Conservation (phyloP, 37 sponge, comb jelly and placozoan genomes). For the Crambe crambe region DNA sequence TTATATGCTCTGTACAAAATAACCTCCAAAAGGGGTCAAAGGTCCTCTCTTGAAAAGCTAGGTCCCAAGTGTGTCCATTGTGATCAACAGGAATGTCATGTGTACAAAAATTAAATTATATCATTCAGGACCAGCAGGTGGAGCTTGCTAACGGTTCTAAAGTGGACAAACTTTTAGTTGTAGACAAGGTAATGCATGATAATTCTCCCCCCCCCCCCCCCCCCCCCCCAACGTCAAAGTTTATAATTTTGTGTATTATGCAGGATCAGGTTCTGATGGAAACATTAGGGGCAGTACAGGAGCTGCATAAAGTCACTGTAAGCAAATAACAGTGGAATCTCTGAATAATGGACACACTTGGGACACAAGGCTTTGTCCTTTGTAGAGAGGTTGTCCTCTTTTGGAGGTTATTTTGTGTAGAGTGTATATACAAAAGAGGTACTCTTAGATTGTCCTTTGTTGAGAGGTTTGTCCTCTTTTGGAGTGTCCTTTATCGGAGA, state of each 20-base stretch:
- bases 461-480: too few relatives aligned
- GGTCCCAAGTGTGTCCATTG: too few relatives aligned
- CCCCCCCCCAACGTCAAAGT: background rate
- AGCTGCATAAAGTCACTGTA: conserved; percentile 70
- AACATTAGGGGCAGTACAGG: conserved; percentile 92
- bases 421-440: too few relatives aligned
- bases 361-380: background rate
- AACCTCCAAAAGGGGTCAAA: too few relatives aligned
- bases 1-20: too few relatives aligned
- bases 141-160: conserved; percentile 5
- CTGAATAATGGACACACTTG: background rate
- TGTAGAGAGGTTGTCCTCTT: background rate
- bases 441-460: too few relatives aligned
- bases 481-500: too few relatives aligned
- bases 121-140: conserved; percentile 3
- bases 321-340: too few relatives aligned
- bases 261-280: conserved; percentile 91
- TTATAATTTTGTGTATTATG: background rate
- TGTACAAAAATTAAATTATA: background rate
- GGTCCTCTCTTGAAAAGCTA: too few relatives aligned
- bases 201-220: too few relatives aligned
- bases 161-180: conserved; percentile 36
- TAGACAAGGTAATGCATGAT: conserved; percentile 49
- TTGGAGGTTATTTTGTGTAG: too few relatives aligned
- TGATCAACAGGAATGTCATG: too few relatives aligned